These are phyloP conservation scores for Athene noctua DNA, from an alignment of 2,113 vertebrate genomes.

Conservation along the genomic window DNA sequence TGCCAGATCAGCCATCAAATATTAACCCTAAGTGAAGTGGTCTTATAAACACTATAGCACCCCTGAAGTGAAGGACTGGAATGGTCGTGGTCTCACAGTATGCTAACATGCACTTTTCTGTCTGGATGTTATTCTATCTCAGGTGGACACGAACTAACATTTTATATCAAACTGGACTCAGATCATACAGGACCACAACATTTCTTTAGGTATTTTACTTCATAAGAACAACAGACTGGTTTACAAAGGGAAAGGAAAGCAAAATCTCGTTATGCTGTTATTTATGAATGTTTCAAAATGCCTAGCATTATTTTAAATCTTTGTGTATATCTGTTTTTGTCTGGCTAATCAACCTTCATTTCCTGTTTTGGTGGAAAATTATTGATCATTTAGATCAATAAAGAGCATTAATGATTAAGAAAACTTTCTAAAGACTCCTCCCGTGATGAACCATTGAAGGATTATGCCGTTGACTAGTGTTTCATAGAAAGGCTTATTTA, in stretches of 20 bases:
- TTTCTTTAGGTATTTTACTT: not conserved
- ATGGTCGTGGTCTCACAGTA: not conserved
- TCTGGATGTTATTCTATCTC: not conserved
- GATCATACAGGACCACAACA: not conserved
- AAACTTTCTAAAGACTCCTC: not conserved
- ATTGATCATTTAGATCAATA: not conserved
- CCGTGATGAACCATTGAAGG: not conserved
- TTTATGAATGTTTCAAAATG: not conserved
- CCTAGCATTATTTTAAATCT: not conserved
- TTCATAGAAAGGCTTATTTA: slow-evolving; percentile 4
- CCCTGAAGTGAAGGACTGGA: not conserved
- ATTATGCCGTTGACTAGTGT: not conserved
- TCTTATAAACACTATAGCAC: not conserved
- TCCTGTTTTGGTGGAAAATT: not conserved
- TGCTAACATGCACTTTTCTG: not conserved
- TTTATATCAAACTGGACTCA: not conserved
- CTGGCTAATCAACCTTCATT: not conserved
- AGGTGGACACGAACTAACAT: not conserved
- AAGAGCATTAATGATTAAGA: not conserved
- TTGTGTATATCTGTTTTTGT: not conserved
- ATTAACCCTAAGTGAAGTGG: not conserved
- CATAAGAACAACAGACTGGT: not conserved
- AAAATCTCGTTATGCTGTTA: not conserved
- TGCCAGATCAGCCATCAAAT: not conserved
- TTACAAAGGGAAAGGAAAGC: not conserved